Percentiles rank a stretch among this genome's conserved stretches.
These are phyloP conservation scores for Apamea anceps DNA, from an alignment of 2,888 invertebrate genomes.

Conservation along the genomic window DNA sequence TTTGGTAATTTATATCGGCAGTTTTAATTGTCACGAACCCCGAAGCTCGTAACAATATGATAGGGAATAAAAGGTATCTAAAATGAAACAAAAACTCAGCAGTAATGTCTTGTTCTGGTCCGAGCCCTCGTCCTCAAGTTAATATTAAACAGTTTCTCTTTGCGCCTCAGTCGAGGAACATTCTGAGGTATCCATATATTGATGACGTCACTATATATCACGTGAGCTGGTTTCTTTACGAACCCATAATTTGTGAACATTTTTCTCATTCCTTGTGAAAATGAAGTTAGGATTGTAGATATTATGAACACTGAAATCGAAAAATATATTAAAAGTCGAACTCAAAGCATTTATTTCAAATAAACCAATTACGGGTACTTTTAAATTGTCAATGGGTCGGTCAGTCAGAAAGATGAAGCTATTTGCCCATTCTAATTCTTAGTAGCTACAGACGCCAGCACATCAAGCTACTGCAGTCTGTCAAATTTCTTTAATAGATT, in stretches of 20 bases:
- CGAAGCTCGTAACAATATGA: background rate
- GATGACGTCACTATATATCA: background rate
- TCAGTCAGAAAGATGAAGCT: too few species aligned
- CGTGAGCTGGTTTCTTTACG: background rate
- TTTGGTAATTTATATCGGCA: too few species aligned
- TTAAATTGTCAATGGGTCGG: too few species aligned
- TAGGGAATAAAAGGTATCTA: background rate
- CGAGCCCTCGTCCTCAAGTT: background rate
- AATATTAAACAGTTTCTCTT: background rate
- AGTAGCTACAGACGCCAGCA: too few species aligned
- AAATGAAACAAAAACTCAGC: slow-evolving; percentile 3
- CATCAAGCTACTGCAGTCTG: too few species aligned
- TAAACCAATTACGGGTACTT: too few species aligned
- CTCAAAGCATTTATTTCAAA: too few species aligned
- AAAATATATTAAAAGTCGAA: too few species aligned
- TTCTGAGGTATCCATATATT: background rate
- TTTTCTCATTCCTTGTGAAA: background rate
- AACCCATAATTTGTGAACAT: slow-evolving; percentile 6
- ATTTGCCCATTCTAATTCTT: too few species aligned
- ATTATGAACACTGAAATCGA: slow-evolving; percentile 2
- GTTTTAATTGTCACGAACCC: too few species aligned
- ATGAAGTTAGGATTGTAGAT: background rate
- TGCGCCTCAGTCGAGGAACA: background rate
- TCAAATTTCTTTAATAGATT: too few species aligned
- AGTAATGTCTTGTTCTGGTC: too few species aligned